Conservation (phyloP, 2,888 invertebrate species). For the Drosophila emarginata region DNA sequence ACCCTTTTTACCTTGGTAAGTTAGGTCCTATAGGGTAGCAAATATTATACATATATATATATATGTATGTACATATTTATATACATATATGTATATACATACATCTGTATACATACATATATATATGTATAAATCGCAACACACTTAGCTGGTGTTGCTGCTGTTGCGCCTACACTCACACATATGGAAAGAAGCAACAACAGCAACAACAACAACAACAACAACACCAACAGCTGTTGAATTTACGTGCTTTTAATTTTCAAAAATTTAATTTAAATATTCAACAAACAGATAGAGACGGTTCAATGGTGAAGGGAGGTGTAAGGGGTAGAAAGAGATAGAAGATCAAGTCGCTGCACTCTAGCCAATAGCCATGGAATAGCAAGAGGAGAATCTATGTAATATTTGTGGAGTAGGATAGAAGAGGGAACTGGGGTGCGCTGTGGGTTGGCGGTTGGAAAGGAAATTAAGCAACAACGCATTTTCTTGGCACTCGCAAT, state of each 20-base stretch:
- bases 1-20: too few species aligned
- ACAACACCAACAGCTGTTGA: constrained; percentile 41
- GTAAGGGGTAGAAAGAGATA: neutral
- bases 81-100: constrained; percentile 35
- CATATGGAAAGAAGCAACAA: constrained; percentile 9
- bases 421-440: constrained; percentile 9
- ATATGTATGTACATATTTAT: constrained; percentile 25
- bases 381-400: too few species aligned
- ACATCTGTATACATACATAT: constrained; percentile 24
- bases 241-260: constrained; percentile 72
- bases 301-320: neutral
- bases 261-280: constrained; percentile 70
- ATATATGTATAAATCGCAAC: constrained; percentile 54
- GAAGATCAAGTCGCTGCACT: constrained; percentile 49
- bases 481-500: constrained; percentile 74
- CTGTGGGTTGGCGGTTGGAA: neutral
- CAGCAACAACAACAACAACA: constrained; percentile 14
- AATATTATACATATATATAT: constrained; percentile 42
- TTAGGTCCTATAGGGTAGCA: too few species aligned
- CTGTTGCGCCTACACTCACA: constrained; percentile 58
- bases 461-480: constrained; percentile 72
- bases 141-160: constrained; percentile 27
- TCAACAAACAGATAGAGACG: constrained; percentile 31
- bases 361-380: constrained; percentile 19
- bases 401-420: constrained; percentile 17